phyloP scores from a whole-genome alignment of 2,113 vertebrate species.

The Arizona elegans region DNA sequence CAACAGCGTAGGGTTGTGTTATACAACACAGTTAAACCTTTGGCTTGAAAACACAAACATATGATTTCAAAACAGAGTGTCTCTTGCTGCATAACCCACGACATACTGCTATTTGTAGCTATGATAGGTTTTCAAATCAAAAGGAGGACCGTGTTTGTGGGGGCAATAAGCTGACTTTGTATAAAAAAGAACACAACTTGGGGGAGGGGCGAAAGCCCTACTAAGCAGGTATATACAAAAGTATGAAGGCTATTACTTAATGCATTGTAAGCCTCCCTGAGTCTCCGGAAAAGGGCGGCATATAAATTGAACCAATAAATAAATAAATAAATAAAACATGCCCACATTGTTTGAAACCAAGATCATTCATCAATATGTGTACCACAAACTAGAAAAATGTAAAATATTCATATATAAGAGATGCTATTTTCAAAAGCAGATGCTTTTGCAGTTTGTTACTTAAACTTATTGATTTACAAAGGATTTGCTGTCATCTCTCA shows the following conservation, averaged over 20 bases:
- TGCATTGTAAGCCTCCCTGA: no score
- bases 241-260: no score
- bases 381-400: not conserved
- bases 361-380: not conserved
- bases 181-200: no score
- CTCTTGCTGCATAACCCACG: not conserved
- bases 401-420: slow-evolving; percentile 2
- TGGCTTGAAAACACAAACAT: not conserved
- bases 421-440: slow-evolving; percentile 1
- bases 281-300: no score
- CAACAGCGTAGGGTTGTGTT: not conserved
- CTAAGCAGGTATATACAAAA: no score
- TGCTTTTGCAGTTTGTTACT: not conserved
- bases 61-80: not conserved
- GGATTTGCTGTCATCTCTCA: slow-evolving; percentile 6
- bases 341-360: not conserved
- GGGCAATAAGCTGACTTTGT: no score
- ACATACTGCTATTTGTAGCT: not conserved
- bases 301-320: no score
- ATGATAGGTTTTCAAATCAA: not conserved
- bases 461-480: slow-evolving; percentile 30
- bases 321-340: not conserved
- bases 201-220: no score
- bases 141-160: no score
- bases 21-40: not conserved